Evolutionary conservation across 2,797 vertebrate species (phyloP).

Genomic region (Tarsius wallacei): DNA sequence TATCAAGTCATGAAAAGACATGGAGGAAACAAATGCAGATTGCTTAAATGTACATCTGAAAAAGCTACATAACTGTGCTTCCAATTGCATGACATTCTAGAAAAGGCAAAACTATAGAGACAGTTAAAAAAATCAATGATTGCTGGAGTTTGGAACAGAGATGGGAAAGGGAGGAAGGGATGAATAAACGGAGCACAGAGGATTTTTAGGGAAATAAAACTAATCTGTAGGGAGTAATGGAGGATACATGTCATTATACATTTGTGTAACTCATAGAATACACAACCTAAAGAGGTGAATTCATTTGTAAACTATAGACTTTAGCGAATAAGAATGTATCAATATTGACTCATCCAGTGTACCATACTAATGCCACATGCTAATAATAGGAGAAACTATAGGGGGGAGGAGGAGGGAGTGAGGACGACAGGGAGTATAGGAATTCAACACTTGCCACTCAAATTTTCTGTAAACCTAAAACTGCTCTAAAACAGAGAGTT

Average conservation of each 20-base stretch:
- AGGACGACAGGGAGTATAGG: neutral
- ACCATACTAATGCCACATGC: neutral
- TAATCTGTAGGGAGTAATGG: neutral
- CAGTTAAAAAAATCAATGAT: neutral
- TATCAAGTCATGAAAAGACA: constrained; percentile 6
- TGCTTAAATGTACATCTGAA: neutral
- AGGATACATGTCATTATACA: neutral
- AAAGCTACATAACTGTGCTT: neutral
- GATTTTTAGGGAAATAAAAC: neutral
- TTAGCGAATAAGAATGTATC: neutral
- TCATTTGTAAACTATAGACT: neutral
- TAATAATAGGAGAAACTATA: neutral
- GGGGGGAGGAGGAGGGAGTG: too few species aligned
- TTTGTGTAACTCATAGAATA: neutral
- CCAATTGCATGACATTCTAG: neutral
- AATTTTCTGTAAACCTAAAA: constrained; percentile 16
- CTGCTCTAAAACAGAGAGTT: neutral
- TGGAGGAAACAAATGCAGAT: neutral
- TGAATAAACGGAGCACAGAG: neutral
- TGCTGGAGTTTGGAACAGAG: neutral
- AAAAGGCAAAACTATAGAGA: neutral
- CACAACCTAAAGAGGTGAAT: neutral
- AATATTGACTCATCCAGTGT: neutral
- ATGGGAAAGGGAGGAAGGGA: neutral
- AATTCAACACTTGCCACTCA: neutral